Conservation (phyloP, 2,113 vertebrate species). For the Notothenia coriiceps region DNA sequence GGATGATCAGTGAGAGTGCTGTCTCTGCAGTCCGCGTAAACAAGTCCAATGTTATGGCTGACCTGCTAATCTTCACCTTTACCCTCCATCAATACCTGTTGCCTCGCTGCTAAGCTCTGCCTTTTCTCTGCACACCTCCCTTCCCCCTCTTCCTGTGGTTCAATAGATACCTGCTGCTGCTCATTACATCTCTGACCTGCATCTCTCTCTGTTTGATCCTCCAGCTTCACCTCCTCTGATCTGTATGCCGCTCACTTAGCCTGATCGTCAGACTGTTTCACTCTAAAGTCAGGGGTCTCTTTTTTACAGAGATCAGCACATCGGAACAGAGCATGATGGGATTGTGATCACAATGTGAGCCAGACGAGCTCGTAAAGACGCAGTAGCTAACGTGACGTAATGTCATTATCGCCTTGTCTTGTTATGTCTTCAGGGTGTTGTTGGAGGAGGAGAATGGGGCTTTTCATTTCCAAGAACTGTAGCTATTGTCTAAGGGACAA, state of each 20-base stretch:
- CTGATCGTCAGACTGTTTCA: constrained; percentile 1
- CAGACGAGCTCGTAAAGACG: background rate
- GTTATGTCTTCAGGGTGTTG: too few species aligned
- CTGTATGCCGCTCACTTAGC: background rate
- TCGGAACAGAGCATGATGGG: background rate
- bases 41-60: constrained; percentile 27
- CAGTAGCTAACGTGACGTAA: background rate
- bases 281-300: background rate
- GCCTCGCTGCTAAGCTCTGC: constrained; percentile 11
- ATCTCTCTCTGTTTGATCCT: background rate
- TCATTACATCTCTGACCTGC: background rate
- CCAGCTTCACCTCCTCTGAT: background rate
- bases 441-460: too few species aligned
- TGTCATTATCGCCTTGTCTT: too few species aligned
- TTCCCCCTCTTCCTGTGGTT: background rate
- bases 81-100: constrained; percentile 44
- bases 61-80: constrained; percentile 61
- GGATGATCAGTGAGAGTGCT: background rate
- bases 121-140: background rate
- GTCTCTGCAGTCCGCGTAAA: constrained; percentile 27
- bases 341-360: background rate
- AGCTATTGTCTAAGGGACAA: too few species aligned
- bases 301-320: background rate
- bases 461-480: too few species aligned
- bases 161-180: background rate